phyloP scores from a whole-genome alignment of 2,797 vertebrate species.

The Pangasius djambal region DNA sequence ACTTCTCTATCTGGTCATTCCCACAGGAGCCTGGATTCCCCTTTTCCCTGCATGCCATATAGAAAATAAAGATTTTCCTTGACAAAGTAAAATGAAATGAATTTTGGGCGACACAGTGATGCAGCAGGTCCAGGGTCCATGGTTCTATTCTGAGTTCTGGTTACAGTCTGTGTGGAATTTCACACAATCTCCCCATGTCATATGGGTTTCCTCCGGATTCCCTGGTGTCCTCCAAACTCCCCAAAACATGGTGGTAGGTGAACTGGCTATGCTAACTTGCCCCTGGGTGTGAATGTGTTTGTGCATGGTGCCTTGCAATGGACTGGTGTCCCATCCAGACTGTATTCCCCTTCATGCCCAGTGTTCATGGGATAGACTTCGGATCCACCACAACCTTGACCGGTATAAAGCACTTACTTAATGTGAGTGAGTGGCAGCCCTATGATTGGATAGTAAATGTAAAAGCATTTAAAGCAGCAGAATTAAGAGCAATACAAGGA shows the following conservation, averaged over 20 bases:
- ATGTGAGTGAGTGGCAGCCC: background rate
- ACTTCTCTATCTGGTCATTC: background rate
- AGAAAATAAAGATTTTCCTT: background rate
- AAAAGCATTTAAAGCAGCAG: background rate
- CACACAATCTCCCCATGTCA: background rate
- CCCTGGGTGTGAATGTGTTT: too few species aligned
- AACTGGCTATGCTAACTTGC: background rate
- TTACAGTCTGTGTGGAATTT: background rate
- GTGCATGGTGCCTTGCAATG: background rate
- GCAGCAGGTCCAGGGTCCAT: background rate
- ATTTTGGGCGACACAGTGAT: background rate
- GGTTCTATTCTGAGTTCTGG: background rate
- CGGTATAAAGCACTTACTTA: background rate
- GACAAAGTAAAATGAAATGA: background rate
- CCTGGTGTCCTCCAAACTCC: background rate
- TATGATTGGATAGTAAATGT: background rate
- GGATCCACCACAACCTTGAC: background rate
- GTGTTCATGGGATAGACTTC: background rate
- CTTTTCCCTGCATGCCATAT: background rate
- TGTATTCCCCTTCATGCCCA: background rate
- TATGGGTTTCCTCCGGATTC: background rate
- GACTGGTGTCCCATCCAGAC: too few species aligned
- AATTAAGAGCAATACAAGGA: background rate
- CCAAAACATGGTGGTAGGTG: background rate
- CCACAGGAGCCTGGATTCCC: background rate